phyloP scores from a whole-genome alignment of 2,888 invertebrate species.

The Dryocosmus kuriphilus region DNA sequence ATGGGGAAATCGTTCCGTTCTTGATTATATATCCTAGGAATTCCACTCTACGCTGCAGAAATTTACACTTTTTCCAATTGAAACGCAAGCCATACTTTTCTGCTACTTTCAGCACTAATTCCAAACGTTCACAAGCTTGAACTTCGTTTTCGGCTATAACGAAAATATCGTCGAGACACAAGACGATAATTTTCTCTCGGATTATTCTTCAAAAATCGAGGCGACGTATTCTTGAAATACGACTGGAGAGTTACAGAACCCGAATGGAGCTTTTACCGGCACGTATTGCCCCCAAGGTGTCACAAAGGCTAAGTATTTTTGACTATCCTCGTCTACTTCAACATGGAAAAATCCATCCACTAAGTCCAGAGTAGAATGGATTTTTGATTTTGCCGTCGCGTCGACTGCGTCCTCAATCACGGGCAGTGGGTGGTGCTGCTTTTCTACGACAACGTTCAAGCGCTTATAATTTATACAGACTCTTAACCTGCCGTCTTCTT shows the following conservation, averaged over 20 bases:
- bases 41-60: too few species aligned
- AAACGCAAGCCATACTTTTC: constrained; percentile 40
- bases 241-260: constrained; percentile 6
- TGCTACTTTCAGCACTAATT: background rate
- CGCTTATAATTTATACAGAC: background rate
- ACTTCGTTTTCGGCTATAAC: background rate
- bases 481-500: background rate
- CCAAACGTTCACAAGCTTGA: background rate
- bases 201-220: constrained; percentile 2
- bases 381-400: too few species aligned
- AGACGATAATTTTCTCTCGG: too few species aligned
- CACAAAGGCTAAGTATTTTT: constrained; percentile 20
- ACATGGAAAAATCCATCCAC: constrained; percentile 17
- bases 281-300: background rate
- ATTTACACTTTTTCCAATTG: too few species aligned
- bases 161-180: too few species aligned
- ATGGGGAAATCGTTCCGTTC: constrained; percentile 45
- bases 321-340: background rate
- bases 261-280: too few species aligned
- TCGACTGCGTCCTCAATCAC: too few species aligned
- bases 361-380: too few species aligned
- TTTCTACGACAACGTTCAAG: background rate
- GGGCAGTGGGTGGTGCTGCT: background rate
- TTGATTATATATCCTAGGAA: constrained; percentile 44
- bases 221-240: constrained; percentile 34